These are phyloP conservation scores for Pseudorectes ferrugineus DNA, from an alignment of 2,113 vertebrate species.

Conservation along the genomic window DNA sequence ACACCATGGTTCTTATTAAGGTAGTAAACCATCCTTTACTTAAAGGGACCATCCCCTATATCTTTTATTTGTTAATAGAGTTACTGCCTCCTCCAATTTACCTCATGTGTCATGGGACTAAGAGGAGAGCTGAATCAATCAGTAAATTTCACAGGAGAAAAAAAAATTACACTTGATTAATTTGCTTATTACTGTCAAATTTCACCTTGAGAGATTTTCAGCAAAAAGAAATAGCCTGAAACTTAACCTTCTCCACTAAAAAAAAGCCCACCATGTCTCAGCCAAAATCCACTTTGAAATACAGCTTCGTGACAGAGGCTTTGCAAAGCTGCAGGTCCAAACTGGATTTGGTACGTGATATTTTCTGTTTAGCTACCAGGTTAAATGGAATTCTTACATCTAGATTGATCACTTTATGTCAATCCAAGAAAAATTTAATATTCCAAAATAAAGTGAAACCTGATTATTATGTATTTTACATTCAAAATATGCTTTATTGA, in stretches of 20 bases:
- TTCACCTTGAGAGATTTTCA: not conserved
- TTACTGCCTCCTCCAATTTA: not conserved
- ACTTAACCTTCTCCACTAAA: not conserved
- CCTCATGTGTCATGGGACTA: not conserved
- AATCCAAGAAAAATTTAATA: not conserved
- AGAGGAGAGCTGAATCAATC: not conserved
- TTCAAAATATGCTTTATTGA: not conserved
- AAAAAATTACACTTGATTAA: not conserved
- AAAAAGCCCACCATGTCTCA: not conserved
- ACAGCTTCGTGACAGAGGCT: not conserved
- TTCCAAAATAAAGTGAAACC: not conserved
- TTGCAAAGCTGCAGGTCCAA: not conserved
- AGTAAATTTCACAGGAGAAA: not conserved
- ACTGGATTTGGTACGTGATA: not conserved
- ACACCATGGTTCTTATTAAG: not conserved
- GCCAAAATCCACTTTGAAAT: not conserved
- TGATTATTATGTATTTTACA: not conserved
- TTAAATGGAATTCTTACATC: not conserved
- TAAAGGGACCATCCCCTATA: not conserved
- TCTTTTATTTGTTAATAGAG: not conserved
- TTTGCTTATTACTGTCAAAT: not conserved
- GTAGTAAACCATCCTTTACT: conserved; percentile 2
- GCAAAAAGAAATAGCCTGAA: not conserved
- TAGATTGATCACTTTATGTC: not conserved
- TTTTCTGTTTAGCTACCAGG: not conserved